phyloP scores from a whole-genome alignment of 2,113 vertebrate species.

The Datnioides undecimradiatus region DNA sequence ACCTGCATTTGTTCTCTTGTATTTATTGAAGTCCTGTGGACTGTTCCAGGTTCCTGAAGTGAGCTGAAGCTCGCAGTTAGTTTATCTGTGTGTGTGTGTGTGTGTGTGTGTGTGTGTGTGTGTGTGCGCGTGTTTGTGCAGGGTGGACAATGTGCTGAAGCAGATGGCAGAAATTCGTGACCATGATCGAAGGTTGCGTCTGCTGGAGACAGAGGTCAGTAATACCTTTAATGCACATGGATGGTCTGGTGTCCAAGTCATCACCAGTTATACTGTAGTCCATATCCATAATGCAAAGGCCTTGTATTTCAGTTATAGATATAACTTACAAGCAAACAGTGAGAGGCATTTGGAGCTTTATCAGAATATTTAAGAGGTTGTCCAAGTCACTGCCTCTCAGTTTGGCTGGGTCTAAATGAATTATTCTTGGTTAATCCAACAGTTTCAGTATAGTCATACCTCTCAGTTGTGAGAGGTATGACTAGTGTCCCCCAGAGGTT shows the following conservation, averaged over 20 bases:
- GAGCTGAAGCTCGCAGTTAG: background rate
- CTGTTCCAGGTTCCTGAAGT: background rate
- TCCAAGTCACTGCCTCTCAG: background rate
- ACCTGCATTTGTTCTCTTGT: background rate
- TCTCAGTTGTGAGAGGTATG: no score
- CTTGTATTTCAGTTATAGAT: background rate
- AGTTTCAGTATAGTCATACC: no score
- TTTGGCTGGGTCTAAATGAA: background rate
- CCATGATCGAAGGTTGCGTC: conserved; percentile 61
- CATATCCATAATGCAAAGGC: background rate
- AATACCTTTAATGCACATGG: conserved; percentile 4
- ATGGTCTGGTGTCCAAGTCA: background rate
- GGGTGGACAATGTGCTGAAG: conserved; percentile 88
- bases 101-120: background rate
- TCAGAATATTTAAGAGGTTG: background rate
- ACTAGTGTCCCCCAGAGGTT: no score
- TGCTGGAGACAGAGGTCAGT: conserved; percentile 82
- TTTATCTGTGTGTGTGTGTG: background rate
- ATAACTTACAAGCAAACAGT: background rate
- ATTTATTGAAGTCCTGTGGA: background rate
- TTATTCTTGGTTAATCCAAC: background rate
- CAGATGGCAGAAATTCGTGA: conserved; percentile 72
- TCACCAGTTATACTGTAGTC: background rate
- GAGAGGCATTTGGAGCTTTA: background rate
- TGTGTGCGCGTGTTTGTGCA: conserved; percentile 52